Base-by-base conservation (phyloP, 2,113 vertebrate genomes). In the Prunella himalayana region DNA sequence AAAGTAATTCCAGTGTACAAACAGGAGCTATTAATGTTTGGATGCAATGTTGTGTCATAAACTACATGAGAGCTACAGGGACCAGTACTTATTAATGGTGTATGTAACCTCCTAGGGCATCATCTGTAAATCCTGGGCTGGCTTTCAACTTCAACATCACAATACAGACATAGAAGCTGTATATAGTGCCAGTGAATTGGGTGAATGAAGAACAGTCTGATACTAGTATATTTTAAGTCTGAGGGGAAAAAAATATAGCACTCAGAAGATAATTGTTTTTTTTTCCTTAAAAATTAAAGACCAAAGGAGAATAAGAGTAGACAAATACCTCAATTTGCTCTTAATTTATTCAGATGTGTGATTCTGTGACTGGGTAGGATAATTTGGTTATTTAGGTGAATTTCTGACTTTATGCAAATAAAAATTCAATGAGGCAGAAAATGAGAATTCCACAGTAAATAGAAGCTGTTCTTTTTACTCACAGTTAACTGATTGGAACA, bases 401-500 rank as follows among this genome's bases (percentile, higher is more conserved):
- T 91, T 90, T 95, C 88, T 82, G 53, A 79, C 78, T 87, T 79
- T 79, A 85, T 92, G 82, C 63, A 90, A 66, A 90, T 83, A 73
- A 88, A 84, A 71, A 87, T 82, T 78, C 64, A 88, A 35, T 89
- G 89, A 95, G 75, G 86, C 80, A 86, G 94, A 92, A 97, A 96
- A 83, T 87, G 81, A 86, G 80, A 90, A 75, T 65, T 86, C 51
- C 35, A 37, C 2, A 1, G 49, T 87, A 95, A 87, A 79, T 18
- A 60, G 84, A 91, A 54, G 61, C 51, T 60, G 28, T 64, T 95
- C 63, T 85, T 88, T 92, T 93, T 94, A 57, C 61, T 84, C 89
- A 84, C 78, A 72, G 89, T 84, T 92, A 96, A 94, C 73, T 89
- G 95, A 91, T 86, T 84, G 86, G 78, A 94, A 95, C 49, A 83